phyloP scores from a whole-genome alignment of 2,113 vertebrate species.

The Hiodon tergisus region DNA sequence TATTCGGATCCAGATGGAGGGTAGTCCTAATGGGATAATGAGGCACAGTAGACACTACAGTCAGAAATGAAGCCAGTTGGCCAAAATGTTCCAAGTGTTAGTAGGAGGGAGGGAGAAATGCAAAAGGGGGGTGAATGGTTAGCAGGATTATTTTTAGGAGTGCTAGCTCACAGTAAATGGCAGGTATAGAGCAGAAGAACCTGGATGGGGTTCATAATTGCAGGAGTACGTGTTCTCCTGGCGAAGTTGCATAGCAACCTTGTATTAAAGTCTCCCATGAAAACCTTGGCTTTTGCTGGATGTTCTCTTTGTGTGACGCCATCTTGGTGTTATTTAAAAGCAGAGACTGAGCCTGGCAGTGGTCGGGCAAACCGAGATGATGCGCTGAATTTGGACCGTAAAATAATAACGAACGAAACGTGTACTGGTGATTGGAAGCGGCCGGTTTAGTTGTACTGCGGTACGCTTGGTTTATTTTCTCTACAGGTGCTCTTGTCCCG shows the following conservation, averaged over 20 bases:
- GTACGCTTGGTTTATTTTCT: too few relatives aligned
- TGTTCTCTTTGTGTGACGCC: not conserved
- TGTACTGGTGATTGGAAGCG: too few relatives aligned
- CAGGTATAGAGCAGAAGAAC: not conserved
- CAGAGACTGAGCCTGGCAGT: too few relatives aligned
- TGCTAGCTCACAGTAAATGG: too few relatives aligned
- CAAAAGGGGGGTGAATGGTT: not conserved
- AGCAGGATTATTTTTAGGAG: not conserved
- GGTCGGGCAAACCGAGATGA: not conserved
- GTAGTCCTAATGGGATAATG: too few relatives aligned
- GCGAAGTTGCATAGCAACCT: not conserved
- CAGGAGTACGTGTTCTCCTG: not conserved
- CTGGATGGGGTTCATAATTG: not conserved
- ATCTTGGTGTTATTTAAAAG: slow-evolving; percentile 4
- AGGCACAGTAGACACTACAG: too few relatives aligned
- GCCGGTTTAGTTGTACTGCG: too few relatives aligned
- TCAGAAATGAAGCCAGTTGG: too few relatives aligned
- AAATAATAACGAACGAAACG: not conserved
- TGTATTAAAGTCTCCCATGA: not conserved
- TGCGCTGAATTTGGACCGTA: not conserved
- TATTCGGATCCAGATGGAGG: too few relatives aligned
- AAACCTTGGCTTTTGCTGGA: not conserved
- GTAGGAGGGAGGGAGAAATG: not conserved
- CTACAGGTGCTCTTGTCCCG: too few relatives aligned
- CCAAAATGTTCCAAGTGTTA: too few relatives aligned